Evolutionary conservation across 2,797 vertebrate genomes (phyloP).

Genomic region (Nyctibius grandis): DNA sequence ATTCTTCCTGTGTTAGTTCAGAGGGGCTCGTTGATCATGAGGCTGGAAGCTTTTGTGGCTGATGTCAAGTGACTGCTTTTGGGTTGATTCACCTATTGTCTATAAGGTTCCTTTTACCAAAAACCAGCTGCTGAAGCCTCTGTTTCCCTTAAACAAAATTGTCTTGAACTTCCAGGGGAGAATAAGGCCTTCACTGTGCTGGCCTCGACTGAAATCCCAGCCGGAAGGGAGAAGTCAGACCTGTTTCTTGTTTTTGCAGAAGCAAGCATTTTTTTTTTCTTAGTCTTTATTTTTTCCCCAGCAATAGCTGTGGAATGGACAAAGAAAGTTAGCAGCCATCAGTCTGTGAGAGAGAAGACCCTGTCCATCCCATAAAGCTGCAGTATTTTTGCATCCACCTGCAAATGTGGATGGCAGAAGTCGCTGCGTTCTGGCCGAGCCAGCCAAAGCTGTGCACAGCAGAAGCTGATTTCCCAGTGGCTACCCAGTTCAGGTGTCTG

Average conservation of each 20-base stretch:
- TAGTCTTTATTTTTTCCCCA: not conserved
- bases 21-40: conserved; percentile 44
- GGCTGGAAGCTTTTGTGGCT: conserved; percentile 45
- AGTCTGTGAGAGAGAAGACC: not conserved
- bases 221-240: conserved; percentile 3
- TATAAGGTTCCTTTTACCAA: conserved; percentile 47
- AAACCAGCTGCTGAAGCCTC: conserved; percentile 59
- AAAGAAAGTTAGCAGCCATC: not conserved
- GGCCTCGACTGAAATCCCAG: conserved; percentile 22
- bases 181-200: conserved; percentile 71
- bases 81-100: conserved; percentile 61
- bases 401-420: not conserved
- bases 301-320: not conserved
- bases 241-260: conserved; percentile 10
- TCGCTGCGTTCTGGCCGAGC: not conserved
- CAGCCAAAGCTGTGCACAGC: not conserved
- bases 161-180: conserved; percentile 43
- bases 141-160: conserved; percentile 44
- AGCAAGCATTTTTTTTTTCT: not conserved
- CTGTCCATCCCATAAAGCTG: not conserved
- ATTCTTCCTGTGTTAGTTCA: conserved; percentile 43
- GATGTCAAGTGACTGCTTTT: conserved; percentile 56
- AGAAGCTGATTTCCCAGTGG: not conserved
- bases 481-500: not conserved
- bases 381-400: not conserved